These are phyloP conservation scores for Cataglyphis hispanica DNA, from an alignment of 1,140 invertebrate species.

Conservation along the genomic window DNA sequence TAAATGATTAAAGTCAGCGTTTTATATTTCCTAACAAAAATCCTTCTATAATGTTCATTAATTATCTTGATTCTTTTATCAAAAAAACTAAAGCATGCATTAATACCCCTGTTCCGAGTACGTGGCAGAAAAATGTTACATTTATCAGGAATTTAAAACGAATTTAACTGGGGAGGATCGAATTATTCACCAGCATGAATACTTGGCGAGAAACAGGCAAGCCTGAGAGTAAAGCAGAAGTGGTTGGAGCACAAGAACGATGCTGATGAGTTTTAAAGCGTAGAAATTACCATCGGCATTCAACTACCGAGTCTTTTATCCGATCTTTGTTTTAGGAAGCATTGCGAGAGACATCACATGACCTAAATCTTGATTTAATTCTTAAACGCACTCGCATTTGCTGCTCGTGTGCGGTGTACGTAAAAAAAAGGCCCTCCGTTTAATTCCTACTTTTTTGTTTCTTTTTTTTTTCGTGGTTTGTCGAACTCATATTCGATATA, in stretches of 20 bases:
- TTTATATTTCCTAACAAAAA: not conserved
- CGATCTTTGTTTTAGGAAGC: constrained; percentile 36
- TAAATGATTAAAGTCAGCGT: not conserved
- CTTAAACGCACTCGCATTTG: constrained; percentile 24
- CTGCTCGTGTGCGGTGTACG: not conserved
- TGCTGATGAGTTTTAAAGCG: constrained; percentile 78
- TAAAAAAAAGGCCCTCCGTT: constrained; percentile 10
- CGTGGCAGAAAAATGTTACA: constrained; percentile 21
- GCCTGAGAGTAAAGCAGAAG: constrained; percentile 55
- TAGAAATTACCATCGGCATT: constrained; percentile 71
- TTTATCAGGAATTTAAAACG: constrained; percentile 74
- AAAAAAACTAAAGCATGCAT: constrained; percentile 10
- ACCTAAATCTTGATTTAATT: constrained; percentile 59
- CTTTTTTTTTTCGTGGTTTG: constrained; percentile 29
- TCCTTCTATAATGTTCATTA: constrained; percentile 28
- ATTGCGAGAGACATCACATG: constrained; percentile 29
- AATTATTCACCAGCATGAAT: constrained; percentile 65
- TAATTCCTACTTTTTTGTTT: not conserved
- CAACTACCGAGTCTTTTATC: constrained; percentile 20
- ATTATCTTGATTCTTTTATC: constrained; percentile 48
- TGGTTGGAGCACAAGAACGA: constrained; percentile 64
- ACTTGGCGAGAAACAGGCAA: constrained; percentile 57
- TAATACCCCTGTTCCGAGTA: constrained; percentile 59
- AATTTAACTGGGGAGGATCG: constrained; percentile 59
- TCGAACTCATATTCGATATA: constrained; percentile 20